Conservation (phyloP, 2,888 invertebrate genomes). For the Sesamia inferens region DNA sequence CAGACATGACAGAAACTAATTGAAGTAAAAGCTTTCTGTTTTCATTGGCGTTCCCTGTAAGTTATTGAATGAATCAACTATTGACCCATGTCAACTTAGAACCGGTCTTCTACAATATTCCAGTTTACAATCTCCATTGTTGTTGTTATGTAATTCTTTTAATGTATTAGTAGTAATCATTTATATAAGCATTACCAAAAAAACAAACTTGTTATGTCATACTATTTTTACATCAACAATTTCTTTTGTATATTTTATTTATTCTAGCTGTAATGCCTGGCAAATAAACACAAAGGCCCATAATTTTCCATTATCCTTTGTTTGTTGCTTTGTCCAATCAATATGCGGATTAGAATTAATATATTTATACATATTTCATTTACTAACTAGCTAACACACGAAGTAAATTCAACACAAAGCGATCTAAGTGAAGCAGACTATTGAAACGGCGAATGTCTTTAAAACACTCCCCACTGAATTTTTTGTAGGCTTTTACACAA, state of each 20-base stretch:
- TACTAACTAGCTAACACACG: neutral
- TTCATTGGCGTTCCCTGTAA: constrained; percentile 42
- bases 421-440: constrained; percentile 40
- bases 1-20: constrained; percentile 44
- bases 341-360: neutral
- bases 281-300: neutral
- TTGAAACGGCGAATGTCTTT: constrained; percentile 52
- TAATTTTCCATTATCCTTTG: neutral
- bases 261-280: neutral
- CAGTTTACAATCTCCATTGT: constrained; percentile 21
- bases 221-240: neutral
- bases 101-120: constrained; percentile 16
- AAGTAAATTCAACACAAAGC: constrained; percentile 15
- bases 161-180: neutral
- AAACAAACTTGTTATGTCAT: neutral
- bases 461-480: constrained; percentile 59
- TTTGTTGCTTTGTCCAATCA: neutral
- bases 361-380: neutral
- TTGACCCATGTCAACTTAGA: constrained; percentile 44
- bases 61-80: constrained; percentile 43
- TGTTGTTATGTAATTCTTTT: constrained; percentile 1
- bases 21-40: constrained; percentile 48
- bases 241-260: neutral
- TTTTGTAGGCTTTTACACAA: constrained; percentile 61
- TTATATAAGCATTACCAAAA: neutral